phyloP scores from a whole-genome alignment of 2,113 vertebrate species.

The Megatriorchis doriae region DNA sequence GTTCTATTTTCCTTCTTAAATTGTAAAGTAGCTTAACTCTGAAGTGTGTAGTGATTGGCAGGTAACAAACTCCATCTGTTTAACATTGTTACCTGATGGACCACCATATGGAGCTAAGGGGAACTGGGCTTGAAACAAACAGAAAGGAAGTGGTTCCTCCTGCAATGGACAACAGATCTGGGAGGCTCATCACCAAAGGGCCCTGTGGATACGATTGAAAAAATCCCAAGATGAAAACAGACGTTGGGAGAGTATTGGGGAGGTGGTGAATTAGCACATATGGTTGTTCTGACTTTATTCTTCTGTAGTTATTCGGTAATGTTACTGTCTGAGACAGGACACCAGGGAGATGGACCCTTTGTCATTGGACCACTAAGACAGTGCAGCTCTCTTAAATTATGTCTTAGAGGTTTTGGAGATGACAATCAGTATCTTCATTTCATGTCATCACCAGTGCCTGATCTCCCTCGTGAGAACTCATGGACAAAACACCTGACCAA shows the following conservation, averaged over 20 bases:
- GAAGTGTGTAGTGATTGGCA: background rate
- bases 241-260: background rate
- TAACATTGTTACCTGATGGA: background rate
- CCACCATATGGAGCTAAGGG: background rate
- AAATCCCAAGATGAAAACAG: background rate
- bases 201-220: accelerated
- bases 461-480: background rate
- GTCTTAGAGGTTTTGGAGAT: background rate
- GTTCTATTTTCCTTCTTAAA: background rate
- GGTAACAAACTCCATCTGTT: background rate
- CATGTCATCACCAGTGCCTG: background rate
- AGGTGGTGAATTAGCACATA: background rate
- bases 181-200: background rate
- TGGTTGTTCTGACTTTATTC: background rate
- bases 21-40: background rate
- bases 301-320: background rate
- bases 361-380: background rate
- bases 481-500: background rate
- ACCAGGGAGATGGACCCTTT: background rate
- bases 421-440: background rate
- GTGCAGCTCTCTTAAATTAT: background rate
- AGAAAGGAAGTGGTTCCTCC: background rate
- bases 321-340: background rate
- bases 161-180: background rate
- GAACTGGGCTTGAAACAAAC: background rate